Conservation (phyloP, 2,797 vertebrate species). For the Silurus aristotelis region DNA sequence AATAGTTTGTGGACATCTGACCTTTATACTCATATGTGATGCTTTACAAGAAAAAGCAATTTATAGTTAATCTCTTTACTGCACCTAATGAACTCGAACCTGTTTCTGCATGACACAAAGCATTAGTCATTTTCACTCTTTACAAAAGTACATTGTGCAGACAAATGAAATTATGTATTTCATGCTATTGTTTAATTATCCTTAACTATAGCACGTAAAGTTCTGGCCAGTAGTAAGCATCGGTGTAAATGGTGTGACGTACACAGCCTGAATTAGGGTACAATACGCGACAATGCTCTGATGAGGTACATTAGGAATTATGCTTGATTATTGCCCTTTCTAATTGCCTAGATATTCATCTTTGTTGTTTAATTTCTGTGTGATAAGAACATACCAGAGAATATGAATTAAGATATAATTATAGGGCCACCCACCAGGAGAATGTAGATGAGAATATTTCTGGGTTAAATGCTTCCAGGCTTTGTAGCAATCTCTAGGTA, state of each 20-base stretch:
- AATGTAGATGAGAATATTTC: slow-evolving; percentile 40
- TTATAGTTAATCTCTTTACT: slow-evolving; percentile 1
- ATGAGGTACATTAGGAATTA: slow-evolving; percentile 32
- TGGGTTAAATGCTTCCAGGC: slow-evolving; percentile 25
- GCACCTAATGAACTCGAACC: too few relatives aligned
- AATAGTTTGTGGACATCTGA: not conserved
- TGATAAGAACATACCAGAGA: slow-evolving; percentile 30
- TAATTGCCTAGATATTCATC: slow-evolving; percentile 41
- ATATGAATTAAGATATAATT: slow-evolving; percentile 45
- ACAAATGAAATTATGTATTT: not conserved
- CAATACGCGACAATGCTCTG: not conserved
- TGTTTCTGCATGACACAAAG: slow-evolving; percentile 1
- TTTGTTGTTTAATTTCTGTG: slow-evolving; percentile 36
- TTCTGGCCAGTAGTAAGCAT: not conserved
- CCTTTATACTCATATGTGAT: not conserved
- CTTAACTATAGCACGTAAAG: not conserved
- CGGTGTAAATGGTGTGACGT: not conserved
- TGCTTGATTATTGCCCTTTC: slow-evolving; percentile 23
- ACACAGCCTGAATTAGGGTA: slow-evolving; percentile 1
- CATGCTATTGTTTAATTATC: not conserved
- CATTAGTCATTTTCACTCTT: too few relatives aligned
- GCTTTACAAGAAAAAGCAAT: too few relatives aligned
- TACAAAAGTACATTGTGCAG: not conserved
- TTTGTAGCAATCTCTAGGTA: slow-evolving; percentile 27
- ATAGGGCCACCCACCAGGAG: slow-evolving; percentile 41